Conservation (phyloP, 2,797 vertebrate species). For the Enteromius afrohamiltoni region DNA sequence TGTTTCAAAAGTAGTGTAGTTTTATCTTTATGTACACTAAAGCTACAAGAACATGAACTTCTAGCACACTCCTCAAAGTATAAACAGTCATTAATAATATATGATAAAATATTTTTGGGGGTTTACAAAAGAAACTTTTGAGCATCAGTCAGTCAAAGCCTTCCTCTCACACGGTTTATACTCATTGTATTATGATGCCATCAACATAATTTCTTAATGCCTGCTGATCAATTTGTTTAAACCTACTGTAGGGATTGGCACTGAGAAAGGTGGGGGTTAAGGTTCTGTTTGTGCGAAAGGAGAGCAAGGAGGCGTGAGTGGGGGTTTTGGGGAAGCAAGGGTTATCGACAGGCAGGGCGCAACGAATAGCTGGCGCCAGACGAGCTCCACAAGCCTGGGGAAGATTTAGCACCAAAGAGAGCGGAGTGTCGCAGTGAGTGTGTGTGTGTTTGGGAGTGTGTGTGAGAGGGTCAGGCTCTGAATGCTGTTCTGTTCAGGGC, state of each 20-base stretch:
- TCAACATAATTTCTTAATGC: not conserved
- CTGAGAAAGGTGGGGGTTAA: constrained; percentile 5
- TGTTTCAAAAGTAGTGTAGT: not conserved
- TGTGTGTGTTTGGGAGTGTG: constrained; percentile 64
- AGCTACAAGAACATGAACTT: not conserved
- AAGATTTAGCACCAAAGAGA: constrained; percentile 82
- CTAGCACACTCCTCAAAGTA: too few relatives aligned
- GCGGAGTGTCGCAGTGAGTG: constrained; percentile 62
- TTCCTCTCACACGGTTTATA: not conserved
- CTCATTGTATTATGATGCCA: not conserved
- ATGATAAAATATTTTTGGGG: not conserved
- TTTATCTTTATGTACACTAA: not conserved
- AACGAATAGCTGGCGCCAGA: constrained; percentile 80
- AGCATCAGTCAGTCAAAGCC: not conserved
- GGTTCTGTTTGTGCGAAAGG: constrained; percentile 26
- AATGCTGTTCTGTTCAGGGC: constrained; percentile 81
- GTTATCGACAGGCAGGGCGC: constrained; percentile 64
- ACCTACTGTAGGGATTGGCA: constrained; percentile 27
- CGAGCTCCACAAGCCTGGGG: constrained; percentile 75
- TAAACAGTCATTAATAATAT: not conserved
- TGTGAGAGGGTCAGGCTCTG: constrained; percentile 78
- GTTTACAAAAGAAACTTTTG: not conserved
- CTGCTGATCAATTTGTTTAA: constrained; percentile 10
- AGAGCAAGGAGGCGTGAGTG: constrained; percentile 18
- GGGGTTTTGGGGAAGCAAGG: constrained; percentile 54